A percentile compares a stretch with the other conserved stretches of the same genome.
phyloP scores from a whole-genome alignment of 2,113 vertebrate genomes.

The Catharus fuscescens region DNA sequence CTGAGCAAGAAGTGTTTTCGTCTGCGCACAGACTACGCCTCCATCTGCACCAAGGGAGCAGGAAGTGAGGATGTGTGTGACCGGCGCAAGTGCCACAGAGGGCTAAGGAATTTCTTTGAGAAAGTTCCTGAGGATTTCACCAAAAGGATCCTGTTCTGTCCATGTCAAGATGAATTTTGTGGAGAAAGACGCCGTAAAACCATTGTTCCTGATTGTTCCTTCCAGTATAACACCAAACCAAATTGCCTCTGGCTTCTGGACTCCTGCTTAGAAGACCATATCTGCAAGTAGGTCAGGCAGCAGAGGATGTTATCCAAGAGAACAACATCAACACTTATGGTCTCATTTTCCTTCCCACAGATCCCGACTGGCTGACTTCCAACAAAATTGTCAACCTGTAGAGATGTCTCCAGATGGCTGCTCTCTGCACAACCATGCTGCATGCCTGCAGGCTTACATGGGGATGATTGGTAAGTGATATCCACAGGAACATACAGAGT shows the following conservation, averaged over 20 bases:
- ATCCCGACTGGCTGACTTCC: slow-evolving; percentile 82
- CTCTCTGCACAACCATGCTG: slow-evolving; percentile 62
- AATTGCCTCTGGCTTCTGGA: slow-evolving; percentile 88
- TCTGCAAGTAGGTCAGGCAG: slow-evolving; percentile 87
- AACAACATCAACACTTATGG: slow-evolving; percentile 3
- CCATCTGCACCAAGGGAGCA: slow-evolving; percentile 82
- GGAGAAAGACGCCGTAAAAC: slow-evolving; percentile 91
- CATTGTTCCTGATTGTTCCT: slow-evolving; percentile 92
- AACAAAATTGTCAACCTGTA: slow-evolving; percentile 77
- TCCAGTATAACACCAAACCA: slow-evolving; percentile 78
- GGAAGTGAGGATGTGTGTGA: slow-evolving; percentile 82
- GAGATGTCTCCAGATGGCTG: slow-evolving; percentile 69
- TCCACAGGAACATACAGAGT: not conserved
- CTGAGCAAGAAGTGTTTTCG: slow-evolving; percentile 87
- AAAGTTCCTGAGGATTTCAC: slow-evolving; percentile 86
- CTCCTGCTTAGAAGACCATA: slow-evolving; percentile 82
- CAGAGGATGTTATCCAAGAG: not conserved
- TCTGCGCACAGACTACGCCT: slow-evolving; percentile 89
- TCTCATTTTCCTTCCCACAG: slow-evolving; percentile 69
- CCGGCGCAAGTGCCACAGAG: slow-evolving; percentile 84
- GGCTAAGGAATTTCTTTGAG: slow-evolving; percentile 92
- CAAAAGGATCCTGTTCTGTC: slow-evolving; percentile 92
- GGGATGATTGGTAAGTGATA: slow-evolving; percentile 82
- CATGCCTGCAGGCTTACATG: slow-evolving; percentile 81
- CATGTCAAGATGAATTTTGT: slow-evolving; percentile 87